These are phyloP conservation scores for Apeltes quadracus DNA, from an alignment of 2,113 vertebrate species.

Conservation along the genomic window DNA sequence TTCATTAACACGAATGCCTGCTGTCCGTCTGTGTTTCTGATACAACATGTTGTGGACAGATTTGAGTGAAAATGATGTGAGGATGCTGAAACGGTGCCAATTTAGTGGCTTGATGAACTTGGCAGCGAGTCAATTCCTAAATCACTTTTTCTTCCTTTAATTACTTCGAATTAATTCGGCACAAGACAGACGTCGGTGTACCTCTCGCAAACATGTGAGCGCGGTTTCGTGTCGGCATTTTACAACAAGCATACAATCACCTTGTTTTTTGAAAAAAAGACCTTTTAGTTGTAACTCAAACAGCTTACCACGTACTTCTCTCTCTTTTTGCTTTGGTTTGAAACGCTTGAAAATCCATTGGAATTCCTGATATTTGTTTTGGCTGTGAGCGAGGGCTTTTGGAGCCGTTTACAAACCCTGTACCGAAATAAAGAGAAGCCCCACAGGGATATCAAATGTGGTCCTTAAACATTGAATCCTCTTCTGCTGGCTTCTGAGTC, in stretches of 20 bases:
- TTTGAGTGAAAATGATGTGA: conserved; percentile 18
- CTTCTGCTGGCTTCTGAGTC: conserved; percentile 44
- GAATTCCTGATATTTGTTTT: conserved; percentile 56
- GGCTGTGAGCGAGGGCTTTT: conserved; percentile 43
- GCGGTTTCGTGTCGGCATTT: conserved; percentile 29
- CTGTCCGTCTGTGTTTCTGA: conserved; percentile 10
- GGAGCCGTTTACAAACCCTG: conserved; percentile 26
- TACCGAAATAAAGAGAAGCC: conserved; percentile 17
- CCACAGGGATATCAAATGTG: conserved; percentile 36
- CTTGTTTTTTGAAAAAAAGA: conserved; percentile 19
- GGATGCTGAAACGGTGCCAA: conserved; percentile 9
- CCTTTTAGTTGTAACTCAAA: conserved; percentile 29
- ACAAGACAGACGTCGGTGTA: conserved; percentile 8
- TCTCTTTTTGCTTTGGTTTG: conserved; percentile 33
- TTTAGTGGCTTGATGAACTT: conserved; percentile 52
- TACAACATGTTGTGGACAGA: neutral
- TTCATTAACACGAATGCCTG: neutral
- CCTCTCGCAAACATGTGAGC: conserved; percentile 28
- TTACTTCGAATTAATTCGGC: conserved; percentile 49
- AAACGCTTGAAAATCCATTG: neutral
- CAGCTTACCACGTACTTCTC: conserved; percentile 20
- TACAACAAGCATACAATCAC: conserved; percentile 29
- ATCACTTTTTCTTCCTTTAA: conserved; percentile 29
- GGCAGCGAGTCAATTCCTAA: conserved; percentile 27
- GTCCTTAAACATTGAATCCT: conserved; percentile 32